phyloP scores from a whole-genome alignment of 2,888 invertebrate genomes.

The Leptinotarsa haldemani region DNA sequence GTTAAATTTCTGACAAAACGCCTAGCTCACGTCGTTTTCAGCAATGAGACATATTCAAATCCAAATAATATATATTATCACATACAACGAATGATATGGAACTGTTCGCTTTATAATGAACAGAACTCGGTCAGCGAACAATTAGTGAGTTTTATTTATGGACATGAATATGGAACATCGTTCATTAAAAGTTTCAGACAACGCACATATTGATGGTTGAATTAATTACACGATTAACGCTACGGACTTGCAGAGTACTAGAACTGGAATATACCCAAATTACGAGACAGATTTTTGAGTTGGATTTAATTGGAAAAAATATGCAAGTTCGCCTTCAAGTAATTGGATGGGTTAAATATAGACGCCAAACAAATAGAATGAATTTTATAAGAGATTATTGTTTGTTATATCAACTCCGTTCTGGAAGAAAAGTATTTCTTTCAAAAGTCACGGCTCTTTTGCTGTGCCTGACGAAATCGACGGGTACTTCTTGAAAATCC shows the following conservation, averaged over 20 bases:
- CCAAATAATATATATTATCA: background rate
- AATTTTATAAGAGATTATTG: too few species aligned
- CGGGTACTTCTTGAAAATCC: too few species aligned
- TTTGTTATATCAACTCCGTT: too few species aligned
- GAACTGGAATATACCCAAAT: background rate
- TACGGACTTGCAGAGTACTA: background rate
- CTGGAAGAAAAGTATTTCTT: too few species aligned
- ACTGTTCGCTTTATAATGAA: background rate
- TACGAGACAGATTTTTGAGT: too few species aligned
- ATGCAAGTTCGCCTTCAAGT: too few species aligned
- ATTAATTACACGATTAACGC: background rate
- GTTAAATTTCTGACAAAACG: conserved; percentile 35
- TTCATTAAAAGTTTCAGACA: background rate
- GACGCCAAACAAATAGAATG: too few species aligned
- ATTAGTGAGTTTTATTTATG: conserved; percentile 1
- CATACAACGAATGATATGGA: too few species aligned
- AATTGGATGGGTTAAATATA: too few species aligned
- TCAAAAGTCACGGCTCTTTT: too few species aligned
- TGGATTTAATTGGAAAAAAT: too few species aligned
- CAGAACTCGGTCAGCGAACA: background rate
- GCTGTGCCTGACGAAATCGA: too few species aligned
- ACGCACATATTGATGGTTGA: background rate
- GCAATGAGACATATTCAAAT: conserved; percentile 22
- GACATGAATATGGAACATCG: conserved; percentile 6
- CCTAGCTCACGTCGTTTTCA: conserved; percentile 21